Percentiles rank a stretch among this genome's conserved stretches.
Evolutionary conservation across 1,140 invertebrate genomes (phyloP).

Genomic region (Microplitis mediator): DNA sequence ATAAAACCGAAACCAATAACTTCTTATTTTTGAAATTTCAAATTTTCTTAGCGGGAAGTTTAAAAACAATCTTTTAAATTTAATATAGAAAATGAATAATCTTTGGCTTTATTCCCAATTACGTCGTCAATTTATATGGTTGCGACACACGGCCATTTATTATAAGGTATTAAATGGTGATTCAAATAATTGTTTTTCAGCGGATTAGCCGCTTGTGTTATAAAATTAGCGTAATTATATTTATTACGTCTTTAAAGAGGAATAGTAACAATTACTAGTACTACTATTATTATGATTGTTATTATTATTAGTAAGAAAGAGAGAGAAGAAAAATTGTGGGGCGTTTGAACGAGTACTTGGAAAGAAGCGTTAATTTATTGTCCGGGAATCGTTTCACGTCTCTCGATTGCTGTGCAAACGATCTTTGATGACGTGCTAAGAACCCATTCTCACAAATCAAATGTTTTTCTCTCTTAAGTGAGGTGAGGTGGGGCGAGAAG

Average conservation of each 20-base stretch:
- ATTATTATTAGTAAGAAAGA: not conserved
- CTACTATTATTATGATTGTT: not conserved
- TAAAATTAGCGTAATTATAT: constrained; percentile 36
- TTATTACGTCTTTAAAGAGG: constrained; percentile 21
- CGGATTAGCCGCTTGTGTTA: not conserved
- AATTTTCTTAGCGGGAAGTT: too few relatives aligned
- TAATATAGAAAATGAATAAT: not conserved
- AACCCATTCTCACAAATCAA: constrained; percentile 17
- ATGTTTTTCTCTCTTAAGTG: not conserved
- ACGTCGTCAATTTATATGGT: constrained; percentile 41
- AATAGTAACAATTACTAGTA: not conserved
- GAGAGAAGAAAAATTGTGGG: not conserved
- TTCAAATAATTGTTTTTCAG: constrained; percentile 43
- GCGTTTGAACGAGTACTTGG: not conserved
- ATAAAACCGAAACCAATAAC: too few relatives aligned
- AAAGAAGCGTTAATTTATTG: constrained; percentile 18
- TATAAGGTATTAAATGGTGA: too few relatives aligned
- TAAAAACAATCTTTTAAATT: too few relatives aligned
- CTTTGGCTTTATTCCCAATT: constrained; percentile 45
- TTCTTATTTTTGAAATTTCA: too few relatives aligned
- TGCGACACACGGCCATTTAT: too few relatives aligned
- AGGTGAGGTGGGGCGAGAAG: not conserved
- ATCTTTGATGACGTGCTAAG: constrained; percentile 23
- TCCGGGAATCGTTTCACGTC: constrained; percentile 2
- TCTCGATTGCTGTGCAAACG: constrained; percentile 9